Percentiles rank a stretch among this genome's conserved stretches.
phyloP scores from a whole-genome alignment of 2,797 vertebrate genomes.

The Danio aesculapii region DNA sequence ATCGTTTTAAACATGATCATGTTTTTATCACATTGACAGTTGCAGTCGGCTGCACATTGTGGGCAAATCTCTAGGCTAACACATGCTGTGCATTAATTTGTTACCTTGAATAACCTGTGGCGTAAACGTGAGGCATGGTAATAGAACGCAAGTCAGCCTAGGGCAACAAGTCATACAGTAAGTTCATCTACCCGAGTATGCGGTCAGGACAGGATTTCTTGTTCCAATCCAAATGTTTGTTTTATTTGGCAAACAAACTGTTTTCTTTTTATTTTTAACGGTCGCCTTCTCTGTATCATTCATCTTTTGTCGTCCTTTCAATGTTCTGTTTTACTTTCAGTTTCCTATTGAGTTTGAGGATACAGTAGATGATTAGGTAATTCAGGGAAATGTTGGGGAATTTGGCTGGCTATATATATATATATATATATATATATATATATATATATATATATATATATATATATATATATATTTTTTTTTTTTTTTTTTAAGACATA shows the following conservation, averaged over 20 bases:
- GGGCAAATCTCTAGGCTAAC: conserved; percentile 27
- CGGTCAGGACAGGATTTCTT: conserved; percentile 18
- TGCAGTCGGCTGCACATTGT: conserved; percentile 11
- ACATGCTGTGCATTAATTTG: conserved; percentile 39
- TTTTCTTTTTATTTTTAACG: conserved; percentile 13
- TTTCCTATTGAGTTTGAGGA: conserved; percentile 18
- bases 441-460: too few species aligned
- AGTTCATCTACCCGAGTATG: conserved; percentile 11
- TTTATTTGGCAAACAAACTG: conserved; percentile 22
- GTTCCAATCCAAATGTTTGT: conserved; percentile 15
- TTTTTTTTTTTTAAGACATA: too few species aligned
- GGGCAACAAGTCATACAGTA: conserved; percentile 18
- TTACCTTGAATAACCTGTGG: conserved; percentile 38
- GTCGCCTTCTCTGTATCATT: neutral
- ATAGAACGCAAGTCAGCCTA: conserved; percentile 2
- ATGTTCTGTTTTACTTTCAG: conserved; percentile 1
- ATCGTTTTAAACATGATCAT: neutral
- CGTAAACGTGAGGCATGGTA: neutral
- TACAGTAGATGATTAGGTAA: neutral
- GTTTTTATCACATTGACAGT: neutral
- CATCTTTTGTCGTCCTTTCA: neutral
- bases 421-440: too few species aligned
- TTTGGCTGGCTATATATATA: neutral
- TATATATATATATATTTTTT: too few species aligned
- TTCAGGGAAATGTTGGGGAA: neutral